phyloP scores from a whole-genome alignment of 1,140 invertebrate species.

The Neodiprion pinetum region DNA sequence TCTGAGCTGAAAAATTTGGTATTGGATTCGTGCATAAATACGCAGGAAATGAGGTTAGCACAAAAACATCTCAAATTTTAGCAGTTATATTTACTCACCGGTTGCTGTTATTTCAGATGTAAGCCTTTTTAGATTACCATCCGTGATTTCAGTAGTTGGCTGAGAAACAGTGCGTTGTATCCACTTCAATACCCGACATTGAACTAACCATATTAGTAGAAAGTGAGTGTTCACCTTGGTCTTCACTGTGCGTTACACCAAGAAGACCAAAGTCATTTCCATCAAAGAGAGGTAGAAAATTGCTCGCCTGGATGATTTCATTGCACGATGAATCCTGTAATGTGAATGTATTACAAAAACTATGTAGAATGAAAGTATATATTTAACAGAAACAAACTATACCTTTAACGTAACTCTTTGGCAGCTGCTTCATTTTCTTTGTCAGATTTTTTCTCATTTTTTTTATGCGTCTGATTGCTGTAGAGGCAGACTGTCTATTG shows the following conservation, averaged over 20 bases:
- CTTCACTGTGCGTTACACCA: too few species aligned
- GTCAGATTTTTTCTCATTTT: background rate
- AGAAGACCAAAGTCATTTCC: background rate
- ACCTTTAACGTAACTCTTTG: background rate
- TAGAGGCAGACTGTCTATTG: background rate
- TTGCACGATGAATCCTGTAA: background rate
- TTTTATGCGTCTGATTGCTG: background rate
- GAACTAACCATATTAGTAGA: background rate
- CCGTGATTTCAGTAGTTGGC: background rate
- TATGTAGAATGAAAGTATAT: background rate
- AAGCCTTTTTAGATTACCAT: background rate
- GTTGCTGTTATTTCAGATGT: background rate
- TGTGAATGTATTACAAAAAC: background rate
- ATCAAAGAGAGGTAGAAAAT: background rate
- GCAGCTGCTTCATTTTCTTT: background rate
- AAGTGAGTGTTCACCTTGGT: background rate
- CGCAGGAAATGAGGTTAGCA: background rate
- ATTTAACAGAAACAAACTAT: background rate
- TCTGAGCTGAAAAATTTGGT: background rate
- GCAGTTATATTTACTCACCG: background rate
- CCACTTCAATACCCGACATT: background rate
- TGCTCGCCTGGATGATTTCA: background rate
- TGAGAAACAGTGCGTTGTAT: background rate
- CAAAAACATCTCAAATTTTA: background rate
- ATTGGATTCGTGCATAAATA: background rate